A percentile compares a stretch with the other conserved stretches of the same genome.
phyloP scores from a whole-genome alignment of 2,113 vertebrate species.

The Pollachius pollachius region DNA sequence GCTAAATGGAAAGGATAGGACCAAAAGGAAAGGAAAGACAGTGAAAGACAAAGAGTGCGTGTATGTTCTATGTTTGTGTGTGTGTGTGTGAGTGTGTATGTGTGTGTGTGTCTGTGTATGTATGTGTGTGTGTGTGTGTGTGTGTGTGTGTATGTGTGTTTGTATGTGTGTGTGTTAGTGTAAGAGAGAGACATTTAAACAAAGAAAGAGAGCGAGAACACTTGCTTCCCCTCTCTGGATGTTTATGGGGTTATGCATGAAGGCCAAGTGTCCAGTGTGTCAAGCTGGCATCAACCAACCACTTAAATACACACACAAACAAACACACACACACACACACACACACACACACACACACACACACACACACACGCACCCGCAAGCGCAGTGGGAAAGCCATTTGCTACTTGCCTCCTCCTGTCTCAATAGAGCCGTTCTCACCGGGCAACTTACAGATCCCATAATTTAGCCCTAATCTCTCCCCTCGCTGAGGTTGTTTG shows the following conservation, averaged over 20 bases:
- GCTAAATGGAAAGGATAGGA: too few relatives aligned
- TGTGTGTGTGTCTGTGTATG: conserved; percentile 18
- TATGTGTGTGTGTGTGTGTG: neutral
- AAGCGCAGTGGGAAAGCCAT: conserved; percentile 37
- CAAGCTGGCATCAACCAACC: conserved; percentile 1
- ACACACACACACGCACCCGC: conserved; percentile 2
- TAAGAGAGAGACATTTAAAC: conserved; percentile 26
- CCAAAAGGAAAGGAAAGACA: too few relatives aligned
- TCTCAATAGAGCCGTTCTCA: conserved; percentile 50
- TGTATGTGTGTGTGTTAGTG: neutral
- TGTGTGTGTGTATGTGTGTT: conserved; percentile 6
- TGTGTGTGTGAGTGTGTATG: conserved; percentile 3
- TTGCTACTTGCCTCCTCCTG: conserved; percentile 40
- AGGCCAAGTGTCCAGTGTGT: conserved; percentile 11
- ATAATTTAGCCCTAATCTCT: conserved; percentile 59
- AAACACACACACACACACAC: conserved; percentile 11
- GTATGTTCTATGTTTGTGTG: too few relatives aligned
- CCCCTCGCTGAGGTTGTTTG: conserved; percentile 50
- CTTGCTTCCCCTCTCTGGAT: conserved; percentile 7
- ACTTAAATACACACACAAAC: conserved; percentile 28
- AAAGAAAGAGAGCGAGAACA: conserved; percentile 10
- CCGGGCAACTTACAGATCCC: conserved; percentile 43
- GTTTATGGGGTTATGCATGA: conserved; percentile 16
- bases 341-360: conserved; percentile 21
- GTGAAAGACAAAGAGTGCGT: conserved; percentile 1